Base-by-base conservation (phyloP, 2,888 invertebrate species). In the Eulithis prunata region DNA sequence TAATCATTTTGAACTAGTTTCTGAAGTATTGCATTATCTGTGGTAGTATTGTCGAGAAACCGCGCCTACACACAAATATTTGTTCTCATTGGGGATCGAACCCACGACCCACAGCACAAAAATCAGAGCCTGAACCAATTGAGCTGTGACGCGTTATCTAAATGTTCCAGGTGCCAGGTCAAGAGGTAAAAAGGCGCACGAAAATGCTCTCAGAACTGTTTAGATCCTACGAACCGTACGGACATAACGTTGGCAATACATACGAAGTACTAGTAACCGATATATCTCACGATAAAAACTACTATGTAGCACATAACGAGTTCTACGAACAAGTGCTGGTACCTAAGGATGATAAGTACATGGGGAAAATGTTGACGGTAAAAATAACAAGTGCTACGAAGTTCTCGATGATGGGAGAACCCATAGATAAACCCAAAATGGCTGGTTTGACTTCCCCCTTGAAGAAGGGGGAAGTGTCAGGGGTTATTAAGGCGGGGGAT, bases 301-400 rank as follows among this genome's bases (percentile, higher is more conserved):
- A 97, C 86, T 98, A 95, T 82, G 99, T 99, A 8, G 99, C 96
- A 0, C 99, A 99, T 89, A 99, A 99, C 88, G 97, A 98, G 83
- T 97, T 90, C 81, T 99, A 99, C 82, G 98, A 99, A 82, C 99
- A 92, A 74, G 96, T 98, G 0, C 85, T 99, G 64, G 94, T 99
- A 0, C 97, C 98, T 0, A 96, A 97, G 91, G 94, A 95, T 6
- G 94, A 96, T 0, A 94, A 95, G 74, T 95, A 96, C 54, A 94
- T 98, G 94, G 99, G 99, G 0, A 97, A 97, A 82, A 94, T 96
- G 85, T 92, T 99, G 0, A 95, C 94, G 0, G 98, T 99, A 0
- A 94, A 94, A 81, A 97, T 99, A 5, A 86, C 89, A 0, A 91
- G 94, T 12, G 94, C 95, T 0, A 94, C 94, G 0, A 97, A 97